phyloP scores from a whole-genome alignment of 2,797 vertebrate genomes.

The Rhabdomys pumilio region DNA sequence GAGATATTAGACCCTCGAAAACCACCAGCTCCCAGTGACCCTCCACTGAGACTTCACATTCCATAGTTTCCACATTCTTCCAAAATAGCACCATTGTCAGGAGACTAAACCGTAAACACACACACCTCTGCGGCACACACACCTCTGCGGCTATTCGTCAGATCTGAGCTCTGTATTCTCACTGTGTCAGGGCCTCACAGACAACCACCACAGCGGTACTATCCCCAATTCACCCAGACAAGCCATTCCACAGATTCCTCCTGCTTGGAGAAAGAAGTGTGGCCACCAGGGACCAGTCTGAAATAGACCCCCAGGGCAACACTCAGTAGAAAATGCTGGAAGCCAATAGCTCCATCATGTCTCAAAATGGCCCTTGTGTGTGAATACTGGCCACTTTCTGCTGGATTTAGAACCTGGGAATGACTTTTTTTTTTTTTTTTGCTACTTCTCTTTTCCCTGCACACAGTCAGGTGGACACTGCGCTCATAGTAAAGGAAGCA shows the following conservation, averaged over 20 bases:
- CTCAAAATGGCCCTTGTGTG: neutral
- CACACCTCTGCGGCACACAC: too few relatives aligned
- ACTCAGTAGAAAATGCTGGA: neutral
- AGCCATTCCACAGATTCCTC: neutral
- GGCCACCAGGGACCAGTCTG: neutral
- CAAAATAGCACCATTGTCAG: neutral
- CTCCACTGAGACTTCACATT: neutral
- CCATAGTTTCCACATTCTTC: neutral
- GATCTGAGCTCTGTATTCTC: too few relatives aligned
- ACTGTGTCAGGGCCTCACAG: neutral
- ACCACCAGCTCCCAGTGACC: neutral
- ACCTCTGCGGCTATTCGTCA: neutral
- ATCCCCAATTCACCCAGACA: neutral
- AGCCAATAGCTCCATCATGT: too few relatives aligned
- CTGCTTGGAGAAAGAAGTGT: neutral
- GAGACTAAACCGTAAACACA: neutral
- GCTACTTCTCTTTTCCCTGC: neutral
- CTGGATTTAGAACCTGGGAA: too few relatives aligned
- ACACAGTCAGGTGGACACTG: neutral
- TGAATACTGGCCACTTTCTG: neutral
- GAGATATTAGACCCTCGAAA: neutral
- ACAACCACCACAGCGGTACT: neutral
- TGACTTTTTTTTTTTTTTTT: too few relatives aligned
- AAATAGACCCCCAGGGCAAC: neutral
- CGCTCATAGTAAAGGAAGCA: neutral